Conservation (phyloP, 2,888 invertebrate species). For the Hoplodrina ambigua region DNA sequence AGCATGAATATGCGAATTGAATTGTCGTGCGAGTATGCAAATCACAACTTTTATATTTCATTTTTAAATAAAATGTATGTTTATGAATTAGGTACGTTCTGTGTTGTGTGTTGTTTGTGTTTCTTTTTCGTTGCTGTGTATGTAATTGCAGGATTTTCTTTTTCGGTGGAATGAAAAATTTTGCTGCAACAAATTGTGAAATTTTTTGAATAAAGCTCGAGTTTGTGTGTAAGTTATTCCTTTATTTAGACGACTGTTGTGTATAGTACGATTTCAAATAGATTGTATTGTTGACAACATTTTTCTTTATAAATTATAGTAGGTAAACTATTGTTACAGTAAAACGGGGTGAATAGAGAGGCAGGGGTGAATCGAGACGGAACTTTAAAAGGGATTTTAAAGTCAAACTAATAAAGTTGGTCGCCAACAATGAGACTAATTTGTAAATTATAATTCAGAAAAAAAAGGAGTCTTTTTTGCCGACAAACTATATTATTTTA, state of each 20-base stretch:
- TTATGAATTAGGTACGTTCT: constrained; percentile 44
- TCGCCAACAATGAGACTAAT: no score
- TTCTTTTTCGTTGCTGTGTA: constrained; percentile 12
- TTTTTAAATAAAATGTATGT: constrained; percentile 51
- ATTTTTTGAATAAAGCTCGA: neutral
- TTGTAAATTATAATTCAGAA: no score
- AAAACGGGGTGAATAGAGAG: no score
- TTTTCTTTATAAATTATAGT: no score
- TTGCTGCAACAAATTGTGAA: neutral
- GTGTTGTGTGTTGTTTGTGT: constrained; percentile 11
- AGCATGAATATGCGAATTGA: constrained; percentile 67
- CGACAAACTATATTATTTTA: no score
- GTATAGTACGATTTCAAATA: constrained; percentile 1
- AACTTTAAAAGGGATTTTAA: no score
- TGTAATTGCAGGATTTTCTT: constrained; percentile 12
- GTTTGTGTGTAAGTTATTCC: neutral
- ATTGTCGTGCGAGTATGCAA: constrained; percentile 59
- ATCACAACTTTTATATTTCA: constrained; percentile 52
- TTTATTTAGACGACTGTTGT: neutral
- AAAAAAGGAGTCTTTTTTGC: no score
- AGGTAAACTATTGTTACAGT: no score
- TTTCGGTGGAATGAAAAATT: neutral
- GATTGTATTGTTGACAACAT: constrained; percentile 1
- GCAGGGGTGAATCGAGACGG: no score
- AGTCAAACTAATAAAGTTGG: no score